Evolutionary conservation across 1,140 invertebrate species (phyloP).

Genomic region (Thalassaphorura encarpata): DNA sequence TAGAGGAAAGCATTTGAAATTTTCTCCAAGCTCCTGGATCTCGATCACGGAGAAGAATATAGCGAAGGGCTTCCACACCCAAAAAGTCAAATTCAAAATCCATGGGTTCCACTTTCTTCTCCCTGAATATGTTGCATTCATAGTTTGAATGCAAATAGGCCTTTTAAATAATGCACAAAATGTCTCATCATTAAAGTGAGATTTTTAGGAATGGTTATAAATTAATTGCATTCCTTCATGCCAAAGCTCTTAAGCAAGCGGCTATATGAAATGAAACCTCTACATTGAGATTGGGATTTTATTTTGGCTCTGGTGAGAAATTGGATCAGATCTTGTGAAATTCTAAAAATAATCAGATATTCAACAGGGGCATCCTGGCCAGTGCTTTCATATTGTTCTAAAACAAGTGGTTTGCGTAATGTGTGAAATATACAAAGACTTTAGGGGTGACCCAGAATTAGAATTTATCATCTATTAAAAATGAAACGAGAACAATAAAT

Average conservation of each 20-base stretch:
- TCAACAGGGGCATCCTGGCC: too few species aligned
- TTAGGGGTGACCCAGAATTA: too few species aligned
- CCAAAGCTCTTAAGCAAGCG: not conserved
- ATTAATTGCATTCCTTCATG: not conserved
- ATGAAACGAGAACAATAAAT: not conserved
- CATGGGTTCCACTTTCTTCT: not conserved
- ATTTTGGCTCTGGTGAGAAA: not conserved
- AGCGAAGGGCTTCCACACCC: not conserved
- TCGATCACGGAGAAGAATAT: slow-evolving; percentile 1
- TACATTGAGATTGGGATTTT: not conserved
- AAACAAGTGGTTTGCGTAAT: too few species aligned
- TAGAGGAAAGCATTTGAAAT: not conserved
- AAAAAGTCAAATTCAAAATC: not conserved
- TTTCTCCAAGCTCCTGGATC: not conserved
- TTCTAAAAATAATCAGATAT: too few species aligned
- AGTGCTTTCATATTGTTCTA: too few species aligned
- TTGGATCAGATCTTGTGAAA: not conserved
- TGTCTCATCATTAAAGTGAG: not conserved
- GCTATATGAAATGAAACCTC: not conserved
- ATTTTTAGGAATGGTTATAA: not conserved
- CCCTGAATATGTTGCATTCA: slow-evolving; percentile 1
- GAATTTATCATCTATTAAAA: not conserved
- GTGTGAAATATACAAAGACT: too few species aligned
- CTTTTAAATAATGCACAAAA: not conserved
- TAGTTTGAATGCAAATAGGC: not conserved